Percentiles rank a stretch among this genome's conserved stretches.
Conservation (phyloP, 2,113 vertebrate species). For the Larimichthys crocea region DNA sequence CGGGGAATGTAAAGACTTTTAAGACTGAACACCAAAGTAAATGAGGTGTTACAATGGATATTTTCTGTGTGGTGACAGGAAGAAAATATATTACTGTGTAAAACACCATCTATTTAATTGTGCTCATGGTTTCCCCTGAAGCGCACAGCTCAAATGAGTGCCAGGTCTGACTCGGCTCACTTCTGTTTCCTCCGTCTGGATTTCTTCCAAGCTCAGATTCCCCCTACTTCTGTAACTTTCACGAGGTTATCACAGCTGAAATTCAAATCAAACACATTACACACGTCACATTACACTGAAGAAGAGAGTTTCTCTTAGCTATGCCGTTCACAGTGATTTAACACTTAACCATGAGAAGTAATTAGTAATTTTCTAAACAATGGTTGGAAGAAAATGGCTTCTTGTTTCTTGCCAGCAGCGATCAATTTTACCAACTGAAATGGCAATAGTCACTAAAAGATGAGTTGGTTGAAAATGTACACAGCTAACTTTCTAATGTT, state of each 20-base stretch:
- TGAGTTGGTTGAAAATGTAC: no score
- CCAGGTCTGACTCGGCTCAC: slow-evolving; percentile 41
- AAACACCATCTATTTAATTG: slow-evolving; percentile 66
- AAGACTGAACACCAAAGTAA: slow-evolving; percentile 28
- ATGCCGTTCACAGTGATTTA: not conserved
- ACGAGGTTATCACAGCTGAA: slow-evolving; percentile 35
- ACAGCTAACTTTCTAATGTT: no score
- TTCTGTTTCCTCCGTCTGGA: slow-evolving; percentile 37
- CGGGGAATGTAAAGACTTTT: not conserved
- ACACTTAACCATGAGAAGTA: not conserved
- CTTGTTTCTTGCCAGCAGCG: not conserved
- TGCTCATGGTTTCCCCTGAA: slow-evolving; percentile 59
- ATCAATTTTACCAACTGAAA: not conserved
- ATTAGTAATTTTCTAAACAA: not conserved
- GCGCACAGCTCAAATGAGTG: slow-evolving; percentile 48
- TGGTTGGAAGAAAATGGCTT: not conserved
- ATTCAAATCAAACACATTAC: slow-evolving; percentile 26
- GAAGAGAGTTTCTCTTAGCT: not conserved
- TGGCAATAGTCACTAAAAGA: not conserved
- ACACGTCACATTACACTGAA: slow-evolving; percentile 1
- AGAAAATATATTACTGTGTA: slow-evolving; percentile 60
- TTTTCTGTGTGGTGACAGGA: slow-evolving; percentile 41
- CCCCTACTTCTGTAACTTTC: slow-evolving; percentile 30
- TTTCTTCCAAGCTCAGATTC: slow-evolving; percentile 13
- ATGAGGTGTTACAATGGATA: slow-evolving; percentile 45